Conservation (phyloP, 2,113 vertebrate genomes). For the Scomber japonicus region DNA sequence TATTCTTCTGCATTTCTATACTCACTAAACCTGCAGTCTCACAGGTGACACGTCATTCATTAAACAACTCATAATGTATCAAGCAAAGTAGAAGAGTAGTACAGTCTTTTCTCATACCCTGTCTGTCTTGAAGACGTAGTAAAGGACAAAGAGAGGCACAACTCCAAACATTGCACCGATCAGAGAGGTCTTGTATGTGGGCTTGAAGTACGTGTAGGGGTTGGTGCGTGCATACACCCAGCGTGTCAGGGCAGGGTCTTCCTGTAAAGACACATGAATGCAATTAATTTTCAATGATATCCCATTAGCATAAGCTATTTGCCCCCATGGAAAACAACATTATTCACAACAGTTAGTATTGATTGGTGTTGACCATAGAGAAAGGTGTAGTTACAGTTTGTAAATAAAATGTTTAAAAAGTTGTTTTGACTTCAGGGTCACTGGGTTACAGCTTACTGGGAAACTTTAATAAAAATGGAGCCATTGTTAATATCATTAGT, state of each 20-base stretch:
- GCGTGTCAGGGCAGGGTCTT: constrained; percentile 89
- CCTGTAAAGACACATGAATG: constrained; percentile 79
- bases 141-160: constrained; percentile 85
- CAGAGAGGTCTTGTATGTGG: constrained; percentile 89
- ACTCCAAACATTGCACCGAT: constrained; percentile 82
- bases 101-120: constrained; percentile 82
- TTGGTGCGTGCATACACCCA: constrained; percentile 89
- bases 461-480: too few species aligned
- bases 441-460: too few species aligned
- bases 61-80: neutral
- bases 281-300: neutral
- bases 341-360: neutral
- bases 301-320: neutral
- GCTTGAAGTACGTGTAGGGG: constrained; percentile 85
- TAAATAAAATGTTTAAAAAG: too few species aligned
- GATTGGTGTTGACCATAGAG: too few species aligned
- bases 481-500: too few species aligned
- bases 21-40: neutral
- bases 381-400: too few species aligned
- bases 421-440: too few species aligned
- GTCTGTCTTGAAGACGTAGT: constrained; percentile 83
- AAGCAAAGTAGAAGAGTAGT: neutral
- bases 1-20: too few species aligned
- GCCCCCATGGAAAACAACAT: neutral
- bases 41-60: neutral